Conservation (phyloP, 2,888 invertebrate genomes). For the Coleophora flavipennella region DNA sequence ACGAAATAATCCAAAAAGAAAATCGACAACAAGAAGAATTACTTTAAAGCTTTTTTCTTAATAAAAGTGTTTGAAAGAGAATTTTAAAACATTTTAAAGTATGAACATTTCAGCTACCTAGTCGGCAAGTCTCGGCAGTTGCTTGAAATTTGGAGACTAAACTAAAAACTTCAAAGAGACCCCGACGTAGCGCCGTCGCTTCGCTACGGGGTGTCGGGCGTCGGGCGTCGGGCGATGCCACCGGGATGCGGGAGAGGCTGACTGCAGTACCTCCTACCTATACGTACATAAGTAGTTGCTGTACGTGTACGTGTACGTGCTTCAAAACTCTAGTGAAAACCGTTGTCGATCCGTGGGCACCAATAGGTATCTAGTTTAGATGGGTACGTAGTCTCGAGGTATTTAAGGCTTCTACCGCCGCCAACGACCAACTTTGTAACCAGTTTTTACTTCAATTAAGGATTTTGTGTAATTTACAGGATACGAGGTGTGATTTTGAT, state of each 20-base stretch:
- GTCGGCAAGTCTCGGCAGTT: constrained; percentile 25
- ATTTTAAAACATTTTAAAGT: constrained; percentile 25
- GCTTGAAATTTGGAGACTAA: constrained; percentile 31
- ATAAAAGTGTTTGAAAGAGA: constrained; percentile 20
- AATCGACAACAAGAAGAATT: constrained; percentile 7
- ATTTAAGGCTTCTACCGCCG: too few species aligned
- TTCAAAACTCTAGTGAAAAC: too few species aligned
- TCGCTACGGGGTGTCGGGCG: background rate
- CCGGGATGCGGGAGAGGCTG: background rate
- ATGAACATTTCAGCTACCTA: constrained; percentile 18
- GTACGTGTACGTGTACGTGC: too few species aligned
- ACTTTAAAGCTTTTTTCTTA: constrained; percentile 15
- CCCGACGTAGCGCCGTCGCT: constrained; percentile 8
- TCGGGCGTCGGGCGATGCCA: background rate
- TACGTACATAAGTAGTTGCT: too few species aligned
- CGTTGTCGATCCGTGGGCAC: too few species aligned
- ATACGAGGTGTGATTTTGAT: too few species aligned
- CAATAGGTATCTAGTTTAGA: too few species aligned
- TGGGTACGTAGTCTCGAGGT: too few species aligned
- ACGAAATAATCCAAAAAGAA: constrained; percentile 7
- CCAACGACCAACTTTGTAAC: too few species aligned
- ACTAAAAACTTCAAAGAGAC: constrained; percentile 23
- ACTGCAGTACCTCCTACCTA: too few species aligned
- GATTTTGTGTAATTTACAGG: too few species aligned
- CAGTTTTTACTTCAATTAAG: too few species aligned